Base-by-base conservation (phyloP, 2,888 invertebrate genomes). In the Stenurella melanura region DNA sequence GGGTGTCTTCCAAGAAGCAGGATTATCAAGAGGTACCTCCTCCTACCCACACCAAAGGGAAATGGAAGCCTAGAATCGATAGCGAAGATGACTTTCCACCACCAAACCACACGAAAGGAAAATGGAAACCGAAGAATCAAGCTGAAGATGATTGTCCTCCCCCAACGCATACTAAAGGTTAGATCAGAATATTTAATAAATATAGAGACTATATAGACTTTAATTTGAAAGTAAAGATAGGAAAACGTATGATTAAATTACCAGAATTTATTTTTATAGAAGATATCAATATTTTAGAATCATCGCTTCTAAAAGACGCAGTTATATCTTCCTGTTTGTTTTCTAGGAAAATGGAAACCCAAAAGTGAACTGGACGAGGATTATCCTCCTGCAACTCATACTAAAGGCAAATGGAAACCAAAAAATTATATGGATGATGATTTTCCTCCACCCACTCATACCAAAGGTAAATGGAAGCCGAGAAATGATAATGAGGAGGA, bases 401-500 rank as follows among this genome's bases (percentile, higher is more conserved):
- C 95, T 3, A 66, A 66, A 58, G 64, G 93, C 0, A 93, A 94
- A 86, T 94, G 94, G 93, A 92, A 92, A 84, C 92, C 93, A 19
- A 61, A 50, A 61, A 71, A 21, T 17, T 75, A 79, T 12, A 30
- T 18, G 12, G 80, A 80, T 19, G 76, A 81, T 19, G 76, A 78
- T 4, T 61, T 73, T 64, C 70, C 80, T 18, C 66, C 79, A 60
- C 73, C 76, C 30, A 61, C 72, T 17, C 70, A 77, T 50, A 76
- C 75, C n/a, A 81, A 79, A 63, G 70, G 61, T 21, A 80, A 76
- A 63, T 72, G 68, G 73, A 66, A 69, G 67, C 68, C 73, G 10
- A 69, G 72, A 60, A 17, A 30, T 64, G 71, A 61, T 50, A 66
- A 73, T 17, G 76, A 78, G 15, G 79, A 81, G 26, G 76, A 77